Conservation (phyloP, 2,113 vertebrate species). For the Helogale parvula region DNA sequence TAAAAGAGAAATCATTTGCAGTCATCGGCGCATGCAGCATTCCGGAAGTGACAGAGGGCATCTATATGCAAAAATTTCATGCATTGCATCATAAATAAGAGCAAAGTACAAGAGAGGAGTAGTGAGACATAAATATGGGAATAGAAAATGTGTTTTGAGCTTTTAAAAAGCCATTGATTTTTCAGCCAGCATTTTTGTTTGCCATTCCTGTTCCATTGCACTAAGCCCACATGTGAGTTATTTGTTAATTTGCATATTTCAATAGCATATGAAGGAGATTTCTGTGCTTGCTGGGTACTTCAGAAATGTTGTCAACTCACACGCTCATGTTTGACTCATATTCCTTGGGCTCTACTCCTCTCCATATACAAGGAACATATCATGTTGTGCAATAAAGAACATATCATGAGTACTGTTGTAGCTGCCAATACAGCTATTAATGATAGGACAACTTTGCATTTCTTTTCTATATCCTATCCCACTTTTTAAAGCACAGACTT, state of each 20-base stretch:
- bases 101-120: neutral
- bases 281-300: neutral
- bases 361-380: neutral
- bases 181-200: neutral
- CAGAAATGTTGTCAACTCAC: neutral
- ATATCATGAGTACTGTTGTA: neutral
- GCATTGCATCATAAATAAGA: neutral
- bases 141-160: neutral
- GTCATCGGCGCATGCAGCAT: neutral
- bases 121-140: neutral
- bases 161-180: neutral
- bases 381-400: neutral
- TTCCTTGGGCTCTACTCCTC: neutral
- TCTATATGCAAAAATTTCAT: neutral
- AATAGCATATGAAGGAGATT: neutral
- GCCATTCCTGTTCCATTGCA: neutral
- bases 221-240: neutral
- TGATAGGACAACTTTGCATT: neutral
- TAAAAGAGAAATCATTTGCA: neutral
- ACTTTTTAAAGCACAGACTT: neutral
- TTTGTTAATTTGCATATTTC: neutral
- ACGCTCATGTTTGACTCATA: neutral
- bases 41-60: neutral
- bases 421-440: neutral
- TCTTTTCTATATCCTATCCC: neutral